These are phyloP conservation scores for Tyrannus savana DNA, from an alignment of 2,113 vertebrate species.

Conservation along the genomic window DNA sequence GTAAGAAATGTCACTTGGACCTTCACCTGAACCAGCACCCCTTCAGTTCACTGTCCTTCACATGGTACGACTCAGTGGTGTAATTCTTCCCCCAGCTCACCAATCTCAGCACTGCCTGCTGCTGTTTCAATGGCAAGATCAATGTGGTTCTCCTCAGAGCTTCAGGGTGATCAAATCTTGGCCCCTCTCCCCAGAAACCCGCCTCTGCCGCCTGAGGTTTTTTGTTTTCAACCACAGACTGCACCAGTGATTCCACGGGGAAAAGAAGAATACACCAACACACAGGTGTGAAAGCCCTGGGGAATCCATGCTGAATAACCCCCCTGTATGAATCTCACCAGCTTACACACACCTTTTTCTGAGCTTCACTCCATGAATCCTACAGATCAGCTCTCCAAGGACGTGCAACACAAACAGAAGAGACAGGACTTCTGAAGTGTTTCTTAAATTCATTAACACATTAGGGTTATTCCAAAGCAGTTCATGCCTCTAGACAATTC, in stretches of 20 bases:
- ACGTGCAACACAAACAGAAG: background rate
- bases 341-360: background rate
- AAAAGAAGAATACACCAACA: background rate
- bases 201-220: background rate
- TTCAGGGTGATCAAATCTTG: background rate
- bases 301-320: background rate
- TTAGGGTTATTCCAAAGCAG: background rate
- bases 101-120: background rate
- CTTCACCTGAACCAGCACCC: background rate
- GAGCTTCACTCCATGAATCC: background rate
- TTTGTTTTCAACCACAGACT: background rate
- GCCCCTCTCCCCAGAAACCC: background rate
- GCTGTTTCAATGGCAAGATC: background rate
- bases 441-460: background rate
- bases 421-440: background rate
- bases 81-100: background rate
- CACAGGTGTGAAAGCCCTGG: background rate
- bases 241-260: background rate
- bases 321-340: background rate
- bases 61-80: fast-evolving
- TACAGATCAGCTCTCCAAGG: background rate
- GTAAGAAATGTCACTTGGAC: background rate
- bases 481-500: background rate
- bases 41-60: background rate
- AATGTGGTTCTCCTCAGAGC: background rate